phyloP scores from a whole-genome alignment of 2,113 vertebrate genomes.

The Corythaixoides concolor region DNA sequence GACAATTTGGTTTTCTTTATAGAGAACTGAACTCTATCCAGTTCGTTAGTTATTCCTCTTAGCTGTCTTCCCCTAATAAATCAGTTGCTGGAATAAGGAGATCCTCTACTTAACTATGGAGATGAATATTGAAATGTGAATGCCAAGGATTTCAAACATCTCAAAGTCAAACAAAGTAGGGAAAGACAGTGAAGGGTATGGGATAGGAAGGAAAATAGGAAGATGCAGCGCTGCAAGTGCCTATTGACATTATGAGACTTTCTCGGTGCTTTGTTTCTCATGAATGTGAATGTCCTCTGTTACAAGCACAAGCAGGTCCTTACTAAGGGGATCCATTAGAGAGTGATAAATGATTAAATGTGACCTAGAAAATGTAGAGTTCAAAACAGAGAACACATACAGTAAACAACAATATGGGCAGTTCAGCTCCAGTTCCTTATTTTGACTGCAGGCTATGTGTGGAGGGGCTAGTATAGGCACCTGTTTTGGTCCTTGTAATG shows the following conservation, averaged over 20 bases:
- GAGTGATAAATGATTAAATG: not conserved
- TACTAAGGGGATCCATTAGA: not conserved
- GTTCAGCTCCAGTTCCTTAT: not conserved
- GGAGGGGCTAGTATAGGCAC: accelerated
- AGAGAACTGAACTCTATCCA: not conserved
- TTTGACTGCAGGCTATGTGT: not conserved
- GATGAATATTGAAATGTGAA: not conserved
- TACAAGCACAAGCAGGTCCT: not conserved
- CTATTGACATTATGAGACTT: not conserved
- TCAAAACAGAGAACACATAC: not conserved
- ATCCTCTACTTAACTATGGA: not conserved
- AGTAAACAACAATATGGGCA: not conserved
- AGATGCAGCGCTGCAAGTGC: not conserved
- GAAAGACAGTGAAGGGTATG: not conserved
- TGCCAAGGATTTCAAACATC: not conserved
- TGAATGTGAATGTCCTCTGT: not conserved
- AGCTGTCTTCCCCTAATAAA: not conserved
- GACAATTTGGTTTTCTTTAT: not conserved
- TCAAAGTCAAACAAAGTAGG: not conserved
- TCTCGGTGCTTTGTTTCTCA: not conserved
- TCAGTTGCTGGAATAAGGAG: not conserved
- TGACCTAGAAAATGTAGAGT: not conserved
- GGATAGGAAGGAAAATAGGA: not conserved
- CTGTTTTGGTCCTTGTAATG: not conserved
- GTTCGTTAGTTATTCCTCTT: not conserved